Evolutionary conservation across 2,113 vertebrate genomes (phyloP).

Genomic region (Anhinga rufa): DNA sequence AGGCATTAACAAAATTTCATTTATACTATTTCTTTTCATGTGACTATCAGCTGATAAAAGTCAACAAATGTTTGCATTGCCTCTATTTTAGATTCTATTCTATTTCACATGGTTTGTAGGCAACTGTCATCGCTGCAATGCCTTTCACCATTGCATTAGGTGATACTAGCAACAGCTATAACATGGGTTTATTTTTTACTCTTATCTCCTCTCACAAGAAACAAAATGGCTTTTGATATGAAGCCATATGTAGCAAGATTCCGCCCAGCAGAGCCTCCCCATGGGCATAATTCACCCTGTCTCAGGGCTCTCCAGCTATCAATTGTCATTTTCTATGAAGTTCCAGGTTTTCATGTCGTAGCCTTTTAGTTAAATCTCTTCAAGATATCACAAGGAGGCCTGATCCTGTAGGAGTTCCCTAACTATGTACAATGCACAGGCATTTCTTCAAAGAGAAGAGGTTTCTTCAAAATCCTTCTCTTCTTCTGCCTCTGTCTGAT

Average conservation of each 20-base stretch:
- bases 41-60: neutral
- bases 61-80: neutral
- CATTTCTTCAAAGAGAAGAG: neutral
- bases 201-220: neutral
- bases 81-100: neutral
- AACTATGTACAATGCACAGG: neutral
- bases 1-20: neutral
- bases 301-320: neutral
- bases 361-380: neutral
- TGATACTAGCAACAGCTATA: neutral
- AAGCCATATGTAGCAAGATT: neutral
- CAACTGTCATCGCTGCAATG: neutral
- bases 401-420: neutral
- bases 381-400: neutral
- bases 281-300: neutral
- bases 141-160: neutral
- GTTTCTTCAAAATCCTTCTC: neutral
- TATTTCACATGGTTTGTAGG: neutral
- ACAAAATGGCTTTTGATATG: neutral
- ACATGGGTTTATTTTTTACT: neutral
- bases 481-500: neutral
- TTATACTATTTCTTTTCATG: neutral
- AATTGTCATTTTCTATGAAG: neutral
- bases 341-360: neutral
- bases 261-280: neutral